Conservation (phyloP, 2,888 invertebrate species). For the Cephus pulcher region DNA sequence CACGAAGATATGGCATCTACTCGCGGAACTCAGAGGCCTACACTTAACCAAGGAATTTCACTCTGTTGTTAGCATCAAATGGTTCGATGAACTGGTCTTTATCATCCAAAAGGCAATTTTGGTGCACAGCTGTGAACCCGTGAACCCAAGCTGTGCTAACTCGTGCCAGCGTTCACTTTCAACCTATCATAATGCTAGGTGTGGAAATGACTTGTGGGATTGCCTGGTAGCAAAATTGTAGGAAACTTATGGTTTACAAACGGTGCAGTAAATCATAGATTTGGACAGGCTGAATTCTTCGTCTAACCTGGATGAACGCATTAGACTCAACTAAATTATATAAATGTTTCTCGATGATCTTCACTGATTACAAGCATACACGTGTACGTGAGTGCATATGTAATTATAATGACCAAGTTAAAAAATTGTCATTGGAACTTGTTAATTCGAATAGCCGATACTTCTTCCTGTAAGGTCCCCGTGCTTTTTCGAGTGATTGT, state of each 20-base stretch:
- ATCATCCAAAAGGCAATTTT: constrained; percentile 37
- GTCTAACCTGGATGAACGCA: background rate
- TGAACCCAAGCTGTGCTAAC: background rate
- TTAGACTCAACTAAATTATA: background rate
- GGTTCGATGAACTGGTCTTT: background rate
- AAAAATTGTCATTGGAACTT: background rate
- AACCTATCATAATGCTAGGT: constrained; percentile 52
- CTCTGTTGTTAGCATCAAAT: background rate
- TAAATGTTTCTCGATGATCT: background rate
- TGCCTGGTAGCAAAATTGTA: constrained; percentile 53
- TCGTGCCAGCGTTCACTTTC: constrained; percentile 3
- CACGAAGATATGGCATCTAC: background rate
- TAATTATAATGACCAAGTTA: background rate
- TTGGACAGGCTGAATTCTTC: constrained; percentile 19
- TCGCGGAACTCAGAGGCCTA: background rate
- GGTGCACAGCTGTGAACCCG: constrained; percentile 39
- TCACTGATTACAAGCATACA: background rate
- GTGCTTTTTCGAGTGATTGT: background rate
- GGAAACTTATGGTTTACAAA: constrained; percentile 57
- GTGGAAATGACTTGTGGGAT: constrained; percentile 65
- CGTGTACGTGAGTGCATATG: background rate
- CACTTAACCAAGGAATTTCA: background rate
- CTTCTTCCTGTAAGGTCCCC: background rate
- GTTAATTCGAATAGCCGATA: background rate
- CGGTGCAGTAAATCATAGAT: constrained; percentile 58